Base-by-base conservation (phyloP, 1,140 invertebrate genomes). In the Drosophila lacteicornis region DNA sequence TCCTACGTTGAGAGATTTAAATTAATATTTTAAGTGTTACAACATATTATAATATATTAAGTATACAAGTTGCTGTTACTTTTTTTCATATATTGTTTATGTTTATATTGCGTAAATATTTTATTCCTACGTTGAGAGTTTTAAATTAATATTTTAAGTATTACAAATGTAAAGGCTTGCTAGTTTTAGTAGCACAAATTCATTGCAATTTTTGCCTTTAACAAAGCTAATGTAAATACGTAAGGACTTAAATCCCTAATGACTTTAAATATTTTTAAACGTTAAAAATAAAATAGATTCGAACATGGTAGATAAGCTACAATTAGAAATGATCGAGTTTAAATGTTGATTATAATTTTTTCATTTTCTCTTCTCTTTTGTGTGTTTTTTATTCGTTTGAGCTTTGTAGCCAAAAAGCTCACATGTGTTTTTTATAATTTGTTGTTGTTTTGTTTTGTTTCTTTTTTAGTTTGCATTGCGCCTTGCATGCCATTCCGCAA, bases 381-480 rank as follows among this genome's bases (percentile, higher is more conserved):
- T 43, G 45, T 53, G 42, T 66, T 50, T 65, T 71, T 30, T 65
- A 33, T 33, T 53, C 47, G 4, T 46, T 38, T 53, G 45, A 79
- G 76, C 76, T 79, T 79, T 63, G 25, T 69, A 38, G 56, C 15
- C 19, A 65, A 56, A 79, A 86, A 86, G 82, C 82, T 86, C 69
- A 82, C 75, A 82, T 82, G 79, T 62, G 82, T 65, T 65, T 84
- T 46, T 51, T 75, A 40, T 55, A 56, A 47, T 45, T 55, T 66
- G 30, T 43, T 15, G 15, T 9, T 63, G 22, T 63, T 49, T 59
- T 47, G 43, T 27, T 47, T 27, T 53, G 33, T 57, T 57, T 42
- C 56, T 40, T 51, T 57, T 79, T 63, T 81, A 80, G 75, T 79
- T 71, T 79, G 59, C 75, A 76, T 68, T 67, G 50, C 63, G 53